A percentile compares a stretch with the other conserved stretches of the same genome.
phyloP scores from a whole-genome alignment of 2,888 invertebrate species.

The Neocrepidodera transversa region DNA sequence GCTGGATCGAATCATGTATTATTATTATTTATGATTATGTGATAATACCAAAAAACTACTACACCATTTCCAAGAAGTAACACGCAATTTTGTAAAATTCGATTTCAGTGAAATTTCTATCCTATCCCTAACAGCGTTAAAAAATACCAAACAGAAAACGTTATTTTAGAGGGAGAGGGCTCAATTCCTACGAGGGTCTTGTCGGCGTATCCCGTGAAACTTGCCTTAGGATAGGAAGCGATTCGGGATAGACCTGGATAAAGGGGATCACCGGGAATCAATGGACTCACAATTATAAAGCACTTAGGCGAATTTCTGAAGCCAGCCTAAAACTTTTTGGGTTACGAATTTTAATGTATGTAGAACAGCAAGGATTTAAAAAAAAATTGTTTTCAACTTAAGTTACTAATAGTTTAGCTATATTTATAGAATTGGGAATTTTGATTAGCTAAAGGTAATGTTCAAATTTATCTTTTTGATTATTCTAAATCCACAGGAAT shows the following conservation, averaged over 20 bases:
- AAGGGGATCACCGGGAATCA: slow-evolving; percentile 21
- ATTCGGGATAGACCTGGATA: slow-evolving; percentile 23
- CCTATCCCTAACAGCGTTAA: not conserved
- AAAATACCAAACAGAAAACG: slow-evolving; percentile 13
- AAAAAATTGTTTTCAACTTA: not conserved
- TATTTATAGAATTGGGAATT: no score
- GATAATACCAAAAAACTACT: no score
- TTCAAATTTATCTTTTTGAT: no score
- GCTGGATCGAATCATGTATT: no score
- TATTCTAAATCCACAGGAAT: no score
- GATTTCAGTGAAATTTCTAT: not conserved
- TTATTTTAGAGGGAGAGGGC: slow-evolving; percentile 18
- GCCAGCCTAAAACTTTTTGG: slow-evolving; percentile 10
- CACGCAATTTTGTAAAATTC: no score
- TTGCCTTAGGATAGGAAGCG: slow-evolving; percentile 23
- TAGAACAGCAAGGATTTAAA: not conserved
- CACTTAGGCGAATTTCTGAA: slow-evolving; percentile 20
- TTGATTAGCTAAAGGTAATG: no score
- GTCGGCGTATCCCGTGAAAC: slow-evolving; percentile 10
- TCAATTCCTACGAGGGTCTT: slow-evolving; percentile 2
- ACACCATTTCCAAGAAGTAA: no score
- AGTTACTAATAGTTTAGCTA: no score
- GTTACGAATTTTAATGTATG: slow-evolving; percentile 11
- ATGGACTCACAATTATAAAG: slow-evolving; percentile 24
- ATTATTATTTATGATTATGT: no score